phyloP scores from a whole-genome alignment of 2,113 vertebrate genomes.

The Heterotilapia buettikoferi region DNA sequence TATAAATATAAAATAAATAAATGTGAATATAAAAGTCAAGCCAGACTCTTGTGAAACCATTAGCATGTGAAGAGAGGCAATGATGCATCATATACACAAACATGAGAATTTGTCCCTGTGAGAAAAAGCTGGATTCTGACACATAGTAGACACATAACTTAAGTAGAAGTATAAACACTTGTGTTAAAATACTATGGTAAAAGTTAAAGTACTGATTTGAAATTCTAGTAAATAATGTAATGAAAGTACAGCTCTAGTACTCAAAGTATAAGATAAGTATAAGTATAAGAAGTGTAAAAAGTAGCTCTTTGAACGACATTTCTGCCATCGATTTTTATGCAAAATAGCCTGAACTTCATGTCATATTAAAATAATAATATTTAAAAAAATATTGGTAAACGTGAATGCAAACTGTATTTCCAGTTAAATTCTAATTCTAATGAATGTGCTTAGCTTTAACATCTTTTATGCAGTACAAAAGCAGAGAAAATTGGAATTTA shows the following conservation, averaged over 20 bases:
- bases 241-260: background rate
- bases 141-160: background rate
- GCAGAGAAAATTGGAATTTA: background rate
- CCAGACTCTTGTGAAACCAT: background rate
- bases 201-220: background rate
- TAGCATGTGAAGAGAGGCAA: background rate
- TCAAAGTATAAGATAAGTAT: background rate
- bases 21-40: background rate
- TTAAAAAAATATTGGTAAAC: background rate
- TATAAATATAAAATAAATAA: background rate
- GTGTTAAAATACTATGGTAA: background rate
- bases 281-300: no score
- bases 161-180: background rate
- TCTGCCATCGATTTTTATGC: background rate
- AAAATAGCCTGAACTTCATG: background rate
- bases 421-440: background rate
- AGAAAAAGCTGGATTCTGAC: background rate
- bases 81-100: background rate
- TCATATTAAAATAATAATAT: background rate
- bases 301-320: background rate
- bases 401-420: background rate
- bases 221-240: background rate
- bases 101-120: background rate
- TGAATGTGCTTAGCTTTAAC: background rate
- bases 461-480: background rate